Evolutionary conservation across 2,113 vertebrate genomes (phyloP).

Genomic region (Neotragus moschatus): DNA sequence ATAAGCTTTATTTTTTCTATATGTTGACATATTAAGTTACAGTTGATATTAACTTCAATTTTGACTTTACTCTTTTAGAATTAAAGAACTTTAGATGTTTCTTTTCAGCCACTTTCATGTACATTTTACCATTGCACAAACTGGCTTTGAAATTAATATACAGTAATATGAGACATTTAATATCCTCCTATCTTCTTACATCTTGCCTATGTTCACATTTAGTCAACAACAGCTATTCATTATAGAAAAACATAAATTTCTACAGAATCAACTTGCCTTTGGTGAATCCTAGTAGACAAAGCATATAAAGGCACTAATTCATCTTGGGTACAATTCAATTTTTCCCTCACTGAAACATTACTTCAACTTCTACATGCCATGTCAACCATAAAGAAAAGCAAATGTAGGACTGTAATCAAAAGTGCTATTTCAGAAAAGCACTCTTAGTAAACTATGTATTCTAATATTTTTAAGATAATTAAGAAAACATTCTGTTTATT

Average conservation of each 20-base stretch:
- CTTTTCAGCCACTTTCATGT: neutral
- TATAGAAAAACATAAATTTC: neutral
- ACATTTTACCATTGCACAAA: neutral
- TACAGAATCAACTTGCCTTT: neutral
- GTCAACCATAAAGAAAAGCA: neutral
- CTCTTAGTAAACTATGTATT: neutral
- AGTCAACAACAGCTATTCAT: neutral
- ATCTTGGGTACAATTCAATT: neutral
- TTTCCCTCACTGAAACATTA: neutral
- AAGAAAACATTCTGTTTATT: neutral
- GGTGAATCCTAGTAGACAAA: neutral
- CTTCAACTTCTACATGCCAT: neutral
- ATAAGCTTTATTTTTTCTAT: constrained; percentile 12
- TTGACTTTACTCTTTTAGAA: neutral
- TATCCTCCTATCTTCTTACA: neutral
- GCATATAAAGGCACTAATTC: neutral
- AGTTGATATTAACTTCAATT: neutral
- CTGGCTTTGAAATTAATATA: neutral
- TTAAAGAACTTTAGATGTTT: neutral
- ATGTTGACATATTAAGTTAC: neutral
- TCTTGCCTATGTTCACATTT: neutral
- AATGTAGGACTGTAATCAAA: neutral
- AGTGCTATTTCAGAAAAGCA: neutral
- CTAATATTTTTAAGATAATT: neutral
- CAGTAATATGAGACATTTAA: neutral